Evolutionary conservation across 2,888 invertebrate genomes (phyloP).

Genomic region (Carpatolechia fugitivella): DNA sequence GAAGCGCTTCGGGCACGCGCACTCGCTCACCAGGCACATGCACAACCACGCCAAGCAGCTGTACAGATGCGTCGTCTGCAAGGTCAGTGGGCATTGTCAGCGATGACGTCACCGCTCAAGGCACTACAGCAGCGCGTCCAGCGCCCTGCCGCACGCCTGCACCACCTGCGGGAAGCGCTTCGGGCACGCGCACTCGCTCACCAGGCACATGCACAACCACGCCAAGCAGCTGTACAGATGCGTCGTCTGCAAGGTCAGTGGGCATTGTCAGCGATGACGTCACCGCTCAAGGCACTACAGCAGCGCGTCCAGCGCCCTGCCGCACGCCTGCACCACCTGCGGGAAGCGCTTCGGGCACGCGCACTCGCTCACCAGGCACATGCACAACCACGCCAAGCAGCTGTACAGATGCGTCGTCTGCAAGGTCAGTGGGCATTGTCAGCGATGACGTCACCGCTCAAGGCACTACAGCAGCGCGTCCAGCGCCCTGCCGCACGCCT

Average conservation of each 20-base stretch:
- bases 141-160: not conserved
- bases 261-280: slow-evolving; percentile 10
- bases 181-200: slow-evolving; percentile 37
- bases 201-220: slow-evolving; percentile 30
- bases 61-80: slow-evolving; percentile 72
- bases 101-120: no score
- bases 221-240: slow-evolving; percentile 47
- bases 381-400: slow-evolving; percentile 30
- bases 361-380: slow-evolving; percentile 43
- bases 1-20: slow-evolving; percentile 59
- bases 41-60: slow-evolving; percentile 73
- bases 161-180: not conserved
- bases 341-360: slow-evolving; percentile 21
- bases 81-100: slow-evolving; percentile 33
- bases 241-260: slow-evolving; percentile 45
- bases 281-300: no score
- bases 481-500: no score
- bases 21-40: slow-evolving; percentile 67
- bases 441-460: no score
- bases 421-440: slow-evolving; percentile 31
- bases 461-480: no score
- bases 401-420: slow-evolving; percentile 52
- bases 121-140: not conserved
- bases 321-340: not conserved
- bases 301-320: not conserved